phyloP scores from a whole-genome alignment of 2,888 invertebrate genomes.

The Pollenia griseotomentosa region DNA sequence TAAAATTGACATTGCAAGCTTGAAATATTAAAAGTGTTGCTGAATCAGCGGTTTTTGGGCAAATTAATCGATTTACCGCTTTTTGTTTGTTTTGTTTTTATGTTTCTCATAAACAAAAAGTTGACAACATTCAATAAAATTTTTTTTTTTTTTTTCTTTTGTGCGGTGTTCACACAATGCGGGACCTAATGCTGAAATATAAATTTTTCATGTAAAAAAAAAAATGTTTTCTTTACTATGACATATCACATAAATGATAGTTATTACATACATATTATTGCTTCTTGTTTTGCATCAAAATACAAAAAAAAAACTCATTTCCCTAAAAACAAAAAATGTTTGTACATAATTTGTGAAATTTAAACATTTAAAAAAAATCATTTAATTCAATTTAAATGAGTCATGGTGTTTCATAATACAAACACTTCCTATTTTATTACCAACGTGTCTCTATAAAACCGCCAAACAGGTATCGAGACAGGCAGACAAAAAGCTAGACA shows the following conservation, averaged over 20 bases:
- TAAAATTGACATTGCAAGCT: too few species aligned
- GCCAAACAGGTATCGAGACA: neutral
- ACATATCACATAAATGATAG: neutral
- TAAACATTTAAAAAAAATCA: neutral
- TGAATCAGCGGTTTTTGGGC: too few species aligned
- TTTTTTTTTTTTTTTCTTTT: too few species aligned
- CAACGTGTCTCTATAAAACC: neutral
- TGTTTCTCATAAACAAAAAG: too few species aligned
- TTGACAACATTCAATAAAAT: too few species aligned
- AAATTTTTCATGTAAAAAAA: too few species aligned
- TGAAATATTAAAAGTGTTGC: too few species aligned
- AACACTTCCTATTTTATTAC: constrained; percentile 48
- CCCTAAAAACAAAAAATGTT: neutral
- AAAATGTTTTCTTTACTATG: too few species aligned
- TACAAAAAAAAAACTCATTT: constrained; percentile 14
- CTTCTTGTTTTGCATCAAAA: constrained; percentile 5
- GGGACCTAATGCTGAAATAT: too few species aligned
- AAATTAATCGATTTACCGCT: too few species aligned
- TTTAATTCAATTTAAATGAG: constrained; percentile 13
- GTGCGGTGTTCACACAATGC: too few species aligned
- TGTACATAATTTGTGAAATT: constrained; percentile 5
- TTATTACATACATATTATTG: neutral
- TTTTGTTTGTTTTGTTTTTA: too few species aligned
- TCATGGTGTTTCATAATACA: constrained; percentile 39
- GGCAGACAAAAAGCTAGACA: neutral